Percentiles rank a stretch among this genome's conserved stretches.
Conservation (phyloP, 1,140 invertebrate species). For the Danaus plexippus region DNA sequence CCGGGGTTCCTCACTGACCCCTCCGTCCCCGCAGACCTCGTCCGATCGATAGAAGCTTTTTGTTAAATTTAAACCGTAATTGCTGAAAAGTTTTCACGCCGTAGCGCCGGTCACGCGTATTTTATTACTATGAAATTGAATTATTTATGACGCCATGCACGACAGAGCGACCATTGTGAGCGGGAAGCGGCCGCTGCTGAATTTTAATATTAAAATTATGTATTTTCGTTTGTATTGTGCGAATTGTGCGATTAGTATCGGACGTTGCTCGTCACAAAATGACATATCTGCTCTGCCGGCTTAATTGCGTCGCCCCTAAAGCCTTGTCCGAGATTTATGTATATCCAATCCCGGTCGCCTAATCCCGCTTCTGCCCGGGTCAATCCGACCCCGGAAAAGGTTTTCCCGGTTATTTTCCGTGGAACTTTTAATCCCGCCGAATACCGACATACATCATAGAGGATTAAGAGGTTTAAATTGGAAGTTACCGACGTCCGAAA, state of each 20-base stretch:
- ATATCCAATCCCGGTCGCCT: conserved; percentile 68
- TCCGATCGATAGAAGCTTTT: conserved; percentile 62
- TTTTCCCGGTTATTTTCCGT: conserved; percentile 72
- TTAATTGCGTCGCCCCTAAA: conserved; percentile 66
- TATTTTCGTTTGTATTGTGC: conserved; percentile 32
- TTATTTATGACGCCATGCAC: conserved; percentile 64
- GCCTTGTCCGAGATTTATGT: conserved; percentile 66
- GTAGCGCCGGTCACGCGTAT: conserved; percentile 64
- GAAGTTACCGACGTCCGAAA: conserved; percentile 71
- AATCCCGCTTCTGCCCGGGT: conserved; percentile 66
- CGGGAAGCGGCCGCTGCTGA: conserved; percentile 42
- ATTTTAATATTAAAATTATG: conserved; percentile 69
- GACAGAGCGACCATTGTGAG: conserved; percentile 56
- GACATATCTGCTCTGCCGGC: conserved; percentile 60
- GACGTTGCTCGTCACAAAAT: conserved; percentile 51
- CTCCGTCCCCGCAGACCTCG: conserved; percentile 28
- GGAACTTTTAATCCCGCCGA: conserved; percentile 71
- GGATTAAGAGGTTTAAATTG: conserved; percentile 72
- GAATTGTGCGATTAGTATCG: conserved; percentile 52
- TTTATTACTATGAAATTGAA: conserved; percentile 72
- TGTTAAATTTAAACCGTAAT: conserved; percentile 69
- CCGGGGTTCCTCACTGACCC: conserved; percentile 36
- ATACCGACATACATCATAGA: conserved; percentile 72
- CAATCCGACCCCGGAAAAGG: conserved; percentile 69
- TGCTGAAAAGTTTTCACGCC: conserved; percentile 71